phyloP scores from a whole-genome alignment of 2,888 invertebrate species.

The Papilio protenor region DNA sequence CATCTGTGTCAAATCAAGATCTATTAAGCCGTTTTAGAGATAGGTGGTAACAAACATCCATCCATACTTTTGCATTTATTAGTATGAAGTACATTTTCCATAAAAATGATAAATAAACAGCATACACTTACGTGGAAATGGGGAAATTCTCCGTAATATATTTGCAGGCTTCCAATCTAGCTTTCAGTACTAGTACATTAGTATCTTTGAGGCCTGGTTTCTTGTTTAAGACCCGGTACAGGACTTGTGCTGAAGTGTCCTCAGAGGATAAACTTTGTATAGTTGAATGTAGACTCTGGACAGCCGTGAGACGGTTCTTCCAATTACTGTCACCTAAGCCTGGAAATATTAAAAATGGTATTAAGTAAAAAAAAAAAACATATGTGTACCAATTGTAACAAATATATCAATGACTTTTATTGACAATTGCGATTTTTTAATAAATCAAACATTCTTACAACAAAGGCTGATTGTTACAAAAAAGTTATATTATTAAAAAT shows the following conservation, averaged over 20 bases:
- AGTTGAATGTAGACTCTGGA: conserved; percentile 88
- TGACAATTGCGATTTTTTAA: no score
- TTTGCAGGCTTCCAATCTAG: conserved; percentile 91
- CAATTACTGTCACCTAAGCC: conserved; percentile 92
- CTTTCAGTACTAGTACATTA: conserved; percentile 95
- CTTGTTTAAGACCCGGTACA: conserved; percentile 89
- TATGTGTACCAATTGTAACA: no score
- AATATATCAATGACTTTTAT: no score
- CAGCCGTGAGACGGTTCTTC: conserved; percentile 91
- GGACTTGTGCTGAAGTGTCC: conserved; percentile 89
- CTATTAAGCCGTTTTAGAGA: no score
- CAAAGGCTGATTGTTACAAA: no score
- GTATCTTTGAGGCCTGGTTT: conserved; percentile 96
- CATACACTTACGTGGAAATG: conserved; percentile 85
- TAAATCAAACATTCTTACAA: no score
- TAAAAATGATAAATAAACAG: conserved; percentile 5
- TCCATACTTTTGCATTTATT: no score
- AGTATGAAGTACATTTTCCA: no score
- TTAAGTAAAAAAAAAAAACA: background rate
- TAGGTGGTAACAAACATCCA: no score
- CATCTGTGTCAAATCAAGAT: no score
- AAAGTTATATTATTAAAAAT: no score
- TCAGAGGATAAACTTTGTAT: conserved; percentile 86
- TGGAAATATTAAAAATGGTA: conserved; percentile 32
- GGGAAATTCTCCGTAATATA: conserved; percentile 90